A percentile compares a stretch with the other conserved stretches of the same genome.
These are phyloP conservation scores for Agrypnia vestita DNA, from an alignment of 1,140 invertebrate species.

Conservation along the genomic window DNA sequence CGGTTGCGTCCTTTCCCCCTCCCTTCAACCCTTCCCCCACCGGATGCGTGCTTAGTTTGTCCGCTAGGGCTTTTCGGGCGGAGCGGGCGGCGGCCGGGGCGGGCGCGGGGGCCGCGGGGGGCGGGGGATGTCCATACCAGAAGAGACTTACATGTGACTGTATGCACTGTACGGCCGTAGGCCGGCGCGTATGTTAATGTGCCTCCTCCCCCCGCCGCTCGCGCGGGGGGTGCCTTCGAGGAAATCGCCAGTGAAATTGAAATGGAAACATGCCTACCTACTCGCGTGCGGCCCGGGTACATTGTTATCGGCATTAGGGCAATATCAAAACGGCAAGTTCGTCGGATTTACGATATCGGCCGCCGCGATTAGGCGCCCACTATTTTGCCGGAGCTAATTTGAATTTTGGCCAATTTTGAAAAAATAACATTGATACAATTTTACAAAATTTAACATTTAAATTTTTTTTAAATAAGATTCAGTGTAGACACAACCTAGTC, in stretches of 20 bases:
- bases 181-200: slow-evolving; percentile 50
- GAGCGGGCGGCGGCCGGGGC: slow-evolving; percentile 12
- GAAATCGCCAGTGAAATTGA: slow-evolving; percentile 54
- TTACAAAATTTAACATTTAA: no score
- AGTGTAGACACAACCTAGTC: no score
- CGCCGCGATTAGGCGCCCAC: no score
- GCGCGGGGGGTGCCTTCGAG: slow-evolving; percentile 33
- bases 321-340: slow-evolving; percentile 19
- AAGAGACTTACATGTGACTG: slow-evolving; percentile 58
- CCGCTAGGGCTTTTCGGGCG: slow-evolving; percentile 38
- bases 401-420: no score
- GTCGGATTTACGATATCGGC: neutral
- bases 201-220: neutral
- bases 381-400: no score
- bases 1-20: slow-evolving; percentile 25
- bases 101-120: slow-evolving; percentile 8
- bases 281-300: slow-evolving; percentile 15
- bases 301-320: slow-evolving; percentile 37
- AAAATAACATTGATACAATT: no score
- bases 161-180: slow-evolving; percentile 49
- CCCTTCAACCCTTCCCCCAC: slow-evolving; percentile 30
- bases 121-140: slow-evolving; percentile 58
- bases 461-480: no score
- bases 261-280: slow-evolving; percentile 43
- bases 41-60: slow-evolving; percentile 59